Evolutionary conservation across 1,140 invertebrate species (phyloP), one percentile per base, ranked within the genome.

Genomic region (Zeugodacus cucurbitae): DNA sequence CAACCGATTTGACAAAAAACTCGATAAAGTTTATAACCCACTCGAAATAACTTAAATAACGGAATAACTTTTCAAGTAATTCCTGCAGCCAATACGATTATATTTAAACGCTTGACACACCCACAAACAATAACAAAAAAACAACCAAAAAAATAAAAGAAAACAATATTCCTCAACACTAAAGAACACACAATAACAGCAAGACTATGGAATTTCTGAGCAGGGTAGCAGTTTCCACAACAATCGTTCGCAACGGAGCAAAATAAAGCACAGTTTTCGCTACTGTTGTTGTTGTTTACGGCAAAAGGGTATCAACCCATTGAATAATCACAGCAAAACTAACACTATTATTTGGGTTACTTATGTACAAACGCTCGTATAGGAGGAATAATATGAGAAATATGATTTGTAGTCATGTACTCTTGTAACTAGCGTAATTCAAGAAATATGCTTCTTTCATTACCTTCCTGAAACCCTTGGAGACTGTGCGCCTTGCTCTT

Each of bases 361-460:
- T 8, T 34, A 37, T 67, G 26, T 67, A 34, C 32, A 22, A n/a
- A n/a, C n/a, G n/a, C n/a, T n/a, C n/a, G n/a, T n/a, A n/a, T n/a
- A n/a, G n/a, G n/a, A n/a, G n/a, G n/a, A n/a, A n/a, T n/a, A n/a
- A 78, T 78, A 78, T 78, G 74, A 78, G 41, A 78, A 78, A 78
- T 44, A 78, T 78, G 44, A 82, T 20, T 82, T 34, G 74, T 41
- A 37, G 32, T 4, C 48, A 3, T 59, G 7, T 86, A 86, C 34
- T 86, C 58, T 86, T 89, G 17, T 87, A 90, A 89, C 90, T 89
- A 90, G 88, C 87, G 90, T 91, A 92, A 92, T 92, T 92, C 92
- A 92, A 90, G 89, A 91, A 92, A 92, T 92, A 92, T 92, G 91
- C 90, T 90, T 67, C 54, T 64, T 87, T 87, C 70, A 88, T 86